Conservation (phyloP, 2,888 invertebrate genomes). For the Bugulina stolonifera region DNA sequence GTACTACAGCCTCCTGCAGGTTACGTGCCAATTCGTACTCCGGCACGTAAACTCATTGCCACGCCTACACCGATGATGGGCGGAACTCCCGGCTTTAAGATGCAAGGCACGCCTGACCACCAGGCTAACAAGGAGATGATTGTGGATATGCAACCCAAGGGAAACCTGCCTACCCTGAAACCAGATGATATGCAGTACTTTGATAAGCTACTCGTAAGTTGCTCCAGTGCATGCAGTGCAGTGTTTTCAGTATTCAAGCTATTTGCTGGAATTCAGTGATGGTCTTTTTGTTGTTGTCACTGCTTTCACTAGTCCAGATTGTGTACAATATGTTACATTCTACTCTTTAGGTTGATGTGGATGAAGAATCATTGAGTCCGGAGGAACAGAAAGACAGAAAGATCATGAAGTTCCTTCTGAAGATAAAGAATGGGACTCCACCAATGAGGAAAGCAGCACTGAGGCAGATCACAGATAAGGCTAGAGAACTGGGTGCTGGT, state of each 20-base stretch:
- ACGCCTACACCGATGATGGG: constrained; percentile 86
- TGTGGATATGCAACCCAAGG: constrained; percentile 93
- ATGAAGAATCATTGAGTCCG: constrained; percentile 87
- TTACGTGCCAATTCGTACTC: constrained; percentile 92
- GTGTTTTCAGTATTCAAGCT: too few species aligned
- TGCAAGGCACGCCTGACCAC: constrained; percentile 51
- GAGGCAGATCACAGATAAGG: constrained; percentile 96
- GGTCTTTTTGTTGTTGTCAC: not conserved
- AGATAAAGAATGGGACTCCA: constrained; percentile 99
- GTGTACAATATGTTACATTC: not conserved
- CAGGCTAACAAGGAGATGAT: constrained; percentile 58
- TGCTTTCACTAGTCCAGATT: not conserved
- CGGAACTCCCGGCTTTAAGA: constrained; percentile 52
- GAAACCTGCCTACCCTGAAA: constrained; percentile 95
- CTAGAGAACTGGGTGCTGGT: constrained; percentile 95
- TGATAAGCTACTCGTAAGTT: constrained; percentile 76
- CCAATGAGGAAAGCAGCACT: constrained; percentile 96
- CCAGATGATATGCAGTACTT: constrained; percentile 99
- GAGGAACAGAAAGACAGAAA: constrained; percentile 97
- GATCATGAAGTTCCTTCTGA: constrained; percentile 95
- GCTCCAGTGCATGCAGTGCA: too few species aligned
- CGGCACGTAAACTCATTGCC: constrained; percentile 91
- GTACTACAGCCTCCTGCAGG: constrained; percentile 83
- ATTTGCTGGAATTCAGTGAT: too few species aligned
- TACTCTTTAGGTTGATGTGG: constrained; percentile 70